These are phyloP conservation scores for Campylorhamphus procurvoides DNA, from an alignment of 2,113 vertebrate species.

Conservation along the genomic window DNA sequence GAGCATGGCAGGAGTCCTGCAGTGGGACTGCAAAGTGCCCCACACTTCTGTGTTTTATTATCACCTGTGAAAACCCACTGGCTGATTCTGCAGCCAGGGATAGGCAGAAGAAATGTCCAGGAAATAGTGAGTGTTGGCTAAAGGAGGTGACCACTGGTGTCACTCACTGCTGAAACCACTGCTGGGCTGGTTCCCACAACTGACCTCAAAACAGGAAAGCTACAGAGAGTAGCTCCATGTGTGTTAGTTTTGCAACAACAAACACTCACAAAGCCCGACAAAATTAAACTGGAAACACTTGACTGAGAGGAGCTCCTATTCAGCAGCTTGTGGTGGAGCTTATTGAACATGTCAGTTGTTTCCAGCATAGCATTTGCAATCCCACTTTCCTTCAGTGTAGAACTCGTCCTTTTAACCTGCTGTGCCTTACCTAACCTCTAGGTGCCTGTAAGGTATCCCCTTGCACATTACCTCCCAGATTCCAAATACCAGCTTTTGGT, in stretches of 20 bases:
- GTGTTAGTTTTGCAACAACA: background rate
- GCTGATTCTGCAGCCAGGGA: rapidly evolving
- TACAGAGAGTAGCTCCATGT: background rate
- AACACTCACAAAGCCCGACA: background rate
- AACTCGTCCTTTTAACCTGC: background rate
- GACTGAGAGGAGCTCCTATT: background rate
- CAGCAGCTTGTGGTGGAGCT: background rate
- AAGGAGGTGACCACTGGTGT: background rate
- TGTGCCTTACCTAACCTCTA: background rate
- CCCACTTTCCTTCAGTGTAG: background rate
- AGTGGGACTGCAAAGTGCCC: background rate
- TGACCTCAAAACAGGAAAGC: background rate
- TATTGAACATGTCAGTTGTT: background rate
- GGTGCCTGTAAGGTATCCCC: background rate
- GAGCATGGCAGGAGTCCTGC: background rate
- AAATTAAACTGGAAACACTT: background rate
- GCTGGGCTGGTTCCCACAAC: background rate
- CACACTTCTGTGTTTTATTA: background rate
- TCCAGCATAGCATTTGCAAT: background rate
- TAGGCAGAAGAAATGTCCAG: background rate
- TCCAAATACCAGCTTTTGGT: background rate
- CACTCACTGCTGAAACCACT: background rate
- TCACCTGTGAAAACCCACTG: background rate
- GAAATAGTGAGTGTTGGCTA: background rate
- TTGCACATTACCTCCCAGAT: background rate